A percentile compares a stretch with the other conserved stretches of the same genome.
Evolutionary conservation across 2,888 invertebrate genomes (phyloP).

Genomic region (Colletes collaris): DNA sequence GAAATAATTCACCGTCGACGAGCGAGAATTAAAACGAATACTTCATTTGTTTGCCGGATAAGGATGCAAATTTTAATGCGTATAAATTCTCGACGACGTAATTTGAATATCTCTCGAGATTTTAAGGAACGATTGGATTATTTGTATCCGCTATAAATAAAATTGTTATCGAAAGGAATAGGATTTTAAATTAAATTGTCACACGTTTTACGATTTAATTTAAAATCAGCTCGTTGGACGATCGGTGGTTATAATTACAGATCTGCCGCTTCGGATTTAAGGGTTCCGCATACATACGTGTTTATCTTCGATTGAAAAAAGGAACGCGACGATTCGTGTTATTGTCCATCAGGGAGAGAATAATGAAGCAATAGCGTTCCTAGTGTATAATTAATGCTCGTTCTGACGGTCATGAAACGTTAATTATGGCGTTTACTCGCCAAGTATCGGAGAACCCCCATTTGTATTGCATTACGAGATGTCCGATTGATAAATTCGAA

Average conservation of each 20-base stretch:
- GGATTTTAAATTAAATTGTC: not conserved
- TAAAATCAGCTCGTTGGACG: not conserved
- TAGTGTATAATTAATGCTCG: constrained; percentile 41
- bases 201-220: constrained; percentile 6
- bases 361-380: constrained; percentile 26
- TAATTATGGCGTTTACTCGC: constrained; percentile 36
- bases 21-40: too few relatives aligned
- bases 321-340: not conserved
- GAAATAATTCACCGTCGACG: too few relatives aligned
- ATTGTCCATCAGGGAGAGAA: constrained; percentile 3
- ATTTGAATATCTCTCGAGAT: too few relatives aligned
- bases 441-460: constrained; percentile 24
- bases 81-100: too few relatives aligned
- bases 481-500: constrained; percentile 45
- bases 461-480: constrained; percentile 31
- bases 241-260: constrained; percentile 22
- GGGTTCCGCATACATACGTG: not conserved
- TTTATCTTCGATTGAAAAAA: constrained; percentile 3
- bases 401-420: constrained; percentile 38
- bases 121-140: too few relatives aligned
- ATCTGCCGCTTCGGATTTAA: constrained; percentile 7
- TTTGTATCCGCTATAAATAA: too few relatives aligned
- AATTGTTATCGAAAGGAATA: too few relatives aligned
- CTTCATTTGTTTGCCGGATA: too few relatives aligned
- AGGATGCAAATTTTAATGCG: too few relatives aligned